Conservation (phyloP, 2,888 invertebrate genomes). For the Deilephila elpenor region DNA sequence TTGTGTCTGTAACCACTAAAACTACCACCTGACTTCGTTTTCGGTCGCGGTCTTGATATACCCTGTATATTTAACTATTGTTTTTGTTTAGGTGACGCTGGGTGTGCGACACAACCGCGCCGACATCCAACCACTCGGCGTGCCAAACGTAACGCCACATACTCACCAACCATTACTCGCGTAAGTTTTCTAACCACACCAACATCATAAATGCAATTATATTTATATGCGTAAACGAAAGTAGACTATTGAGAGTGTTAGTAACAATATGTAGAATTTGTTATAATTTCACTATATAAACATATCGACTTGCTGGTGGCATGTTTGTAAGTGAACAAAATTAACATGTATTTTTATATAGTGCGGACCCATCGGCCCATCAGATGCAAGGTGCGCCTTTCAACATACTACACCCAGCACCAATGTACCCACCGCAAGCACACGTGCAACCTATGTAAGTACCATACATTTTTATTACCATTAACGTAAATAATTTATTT, state of each 20-base stretch:
- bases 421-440: slow-evolving; percentile 71
- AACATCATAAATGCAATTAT: too few relatives aligned
- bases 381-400: slow-evolving; percentile 63
- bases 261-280: too few relatives aligned
- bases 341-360: slow-evolving; percentile 35
- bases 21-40: too few relatives aligned
- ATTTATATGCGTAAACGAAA: too few relatives aligned
- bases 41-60: too few relatives aligned
- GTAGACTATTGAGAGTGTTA: too few relatives aligned
- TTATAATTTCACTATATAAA: neutral
- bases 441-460: slow-evolving; percentile 59
- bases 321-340: too few relatives aligned
- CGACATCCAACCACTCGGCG: slow-evolving; percentile 70
- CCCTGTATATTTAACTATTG: neutral
- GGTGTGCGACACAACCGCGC: slow-evolving; percentile 81
- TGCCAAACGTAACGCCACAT: slow-evolving; percentile 62
- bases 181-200: slow-evolving; percentile 42
- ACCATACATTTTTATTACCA: neutral
- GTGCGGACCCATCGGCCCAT: slow-evolving; percentile 63
- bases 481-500: too few relatives aligned
- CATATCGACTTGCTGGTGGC: neutral
- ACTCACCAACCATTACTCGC: slow-evolving; percentile 56
- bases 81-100: slow-evolving; percentile 65
- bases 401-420: slow-evolving; percentile 78
- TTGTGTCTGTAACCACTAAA: too few relatives aligned